A percentile compares a stretch with the other conserved stretches of the same genome.
These are phyloP conservation scores for Drepana arcuata DNA, from an alignment of 1,140 invertebrate species.

Conservation along the genomic window DNA sequence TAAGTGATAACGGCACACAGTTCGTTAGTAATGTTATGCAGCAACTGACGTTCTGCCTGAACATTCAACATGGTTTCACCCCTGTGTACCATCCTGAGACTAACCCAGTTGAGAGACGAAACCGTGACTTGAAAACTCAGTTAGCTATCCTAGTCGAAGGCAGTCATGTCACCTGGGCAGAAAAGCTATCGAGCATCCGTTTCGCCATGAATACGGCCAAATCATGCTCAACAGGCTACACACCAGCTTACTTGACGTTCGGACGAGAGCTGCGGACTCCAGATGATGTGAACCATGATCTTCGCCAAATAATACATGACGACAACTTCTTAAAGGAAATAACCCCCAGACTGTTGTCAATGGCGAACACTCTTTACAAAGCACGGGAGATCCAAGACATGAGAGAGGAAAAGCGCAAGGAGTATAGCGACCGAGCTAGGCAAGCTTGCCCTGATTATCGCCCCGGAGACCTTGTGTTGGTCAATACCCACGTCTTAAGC, in stretches of 20 bases:
- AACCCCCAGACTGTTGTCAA: conserved; percentile 9
- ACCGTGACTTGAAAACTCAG: conserved; percentile 33
- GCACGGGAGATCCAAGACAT: conserved; percentile 16
- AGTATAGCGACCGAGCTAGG: conserved; percentile 13
- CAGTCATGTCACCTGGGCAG: conserved; percentile 34
- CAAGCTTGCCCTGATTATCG: conserved; percentile 9
- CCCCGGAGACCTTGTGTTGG: conserved; percentile 21
- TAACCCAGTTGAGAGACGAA: neutral
- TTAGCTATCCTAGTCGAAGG: conserved; percentile 27
- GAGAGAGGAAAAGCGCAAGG: conserved; percentile 17
- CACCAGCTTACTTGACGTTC: conserved; percentile 47
- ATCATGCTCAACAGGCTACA: conserved; percentile 34
- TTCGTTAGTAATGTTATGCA: neutral
- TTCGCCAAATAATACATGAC: conserved; percentile 14
- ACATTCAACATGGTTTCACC: neutral
- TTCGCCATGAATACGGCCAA: conserved; percentile 53
- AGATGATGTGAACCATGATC: conserved; percentile 14
- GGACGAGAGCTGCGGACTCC: conserved; percentile 28
- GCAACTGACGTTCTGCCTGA: neutral
- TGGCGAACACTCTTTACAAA: conserved; percentile 11
- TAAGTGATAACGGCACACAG: neutral
- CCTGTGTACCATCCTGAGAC: neutral
- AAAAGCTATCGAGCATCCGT: conserved; percentile 30
- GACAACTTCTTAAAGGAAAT: conserved; percentile 28
- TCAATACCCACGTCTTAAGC: conserved; percentile 21